phyloP scores from a whole-genome alignment of 2,113 vertebrate genomes.

The Scomber japonicus region DNA sequence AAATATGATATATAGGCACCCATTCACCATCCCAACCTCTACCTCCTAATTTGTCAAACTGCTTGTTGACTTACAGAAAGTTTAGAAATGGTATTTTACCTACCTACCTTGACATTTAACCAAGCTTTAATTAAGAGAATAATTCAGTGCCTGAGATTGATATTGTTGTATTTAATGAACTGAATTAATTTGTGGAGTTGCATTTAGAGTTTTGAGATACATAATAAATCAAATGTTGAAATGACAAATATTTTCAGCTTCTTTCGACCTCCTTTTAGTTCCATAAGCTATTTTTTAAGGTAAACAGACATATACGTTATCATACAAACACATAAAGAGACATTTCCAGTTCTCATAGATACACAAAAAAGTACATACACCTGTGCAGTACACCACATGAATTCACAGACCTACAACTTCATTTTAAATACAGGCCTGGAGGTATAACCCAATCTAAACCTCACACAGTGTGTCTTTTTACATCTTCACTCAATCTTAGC shows the following conservation, averaged over 20 bases:
- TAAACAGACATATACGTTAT: neutral
- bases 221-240: neutral
- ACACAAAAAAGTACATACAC: neutral
- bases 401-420: conserved; percentile 10
- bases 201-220: neutral
- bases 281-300: neutral
- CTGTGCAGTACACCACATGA: conserved; percentile 8
- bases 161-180: neutral
- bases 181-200: neutral
- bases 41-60: neutral
- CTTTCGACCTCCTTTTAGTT: neutral
- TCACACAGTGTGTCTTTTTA: neutral
- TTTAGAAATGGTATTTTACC: conserved; percentile 1
- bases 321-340: neutral
- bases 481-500: neutral
- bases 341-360: conserved; percentile 1
- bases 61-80: neutral
- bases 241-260: neutral
- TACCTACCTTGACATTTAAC: conserved; percentile 1
- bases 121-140: neutral
- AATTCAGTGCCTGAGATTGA: neutral
- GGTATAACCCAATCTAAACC: conserved; percentile 9
- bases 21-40: neutral
- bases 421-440: conserved; percentile 25
- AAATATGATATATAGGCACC: neutral